Evolutionary conservation across 2,797 vertebrate genomes (phyloP), one percentile per base, ranked within the genome.

Genomic region (Falco biarmicus): DNA sequence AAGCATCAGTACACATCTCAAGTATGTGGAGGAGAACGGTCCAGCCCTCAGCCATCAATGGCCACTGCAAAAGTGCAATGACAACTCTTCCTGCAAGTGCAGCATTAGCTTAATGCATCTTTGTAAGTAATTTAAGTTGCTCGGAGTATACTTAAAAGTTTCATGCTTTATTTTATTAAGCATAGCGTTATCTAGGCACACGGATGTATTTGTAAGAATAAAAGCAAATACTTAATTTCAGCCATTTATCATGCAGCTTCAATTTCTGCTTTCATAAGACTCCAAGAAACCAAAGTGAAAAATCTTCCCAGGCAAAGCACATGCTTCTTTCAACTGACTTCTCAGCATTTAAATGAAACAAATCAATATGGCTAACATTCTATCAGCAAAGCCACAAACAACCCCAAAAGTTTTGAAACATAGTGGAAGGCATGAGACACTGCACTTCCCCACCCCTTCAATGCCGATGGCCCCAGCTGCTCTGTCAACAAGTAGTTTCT

Each of bases 401-500:
- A 13, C 3, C 51, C 41, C 24, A 16, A 60, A 91, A 93, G 86
- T 94, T 87, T 94, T 32, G 53, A 86, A 84, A 41, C 50, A 25
- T 3, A 51, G 28, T 4, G 11, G 41, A 39, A 70, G 11, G 48
- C 50, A 64, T 2, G 83, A 26, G 29, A 25, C 26, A 15, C 32
- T 5, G 57, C 47, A 13, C 41, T 5, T 70, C 31, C 22, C 71
- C 43, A 34, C 9, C n/a, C 32, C 31, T 32, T 26, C 2, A 0
- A 0, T 8, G 43, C 65, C 2, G 0, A 17, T 0, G 1, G 26
- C 82, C 47, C 48, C 34, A 50, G 45, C 43, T 48, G n/a, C 64
- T 73, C 71, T 47, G 13, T 4, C 63, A 79, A 68, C 66, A 65
- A 21, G 16, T 11, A 19, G 45, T 48, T 77, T n/a, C 71, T 43